Percentiles rank a stretch among this genome's conserved stretches.
phyloP scores from a whole-genome alignment of 2,113 vertebrate genomes.

The Myotis brandtii region DNA sequence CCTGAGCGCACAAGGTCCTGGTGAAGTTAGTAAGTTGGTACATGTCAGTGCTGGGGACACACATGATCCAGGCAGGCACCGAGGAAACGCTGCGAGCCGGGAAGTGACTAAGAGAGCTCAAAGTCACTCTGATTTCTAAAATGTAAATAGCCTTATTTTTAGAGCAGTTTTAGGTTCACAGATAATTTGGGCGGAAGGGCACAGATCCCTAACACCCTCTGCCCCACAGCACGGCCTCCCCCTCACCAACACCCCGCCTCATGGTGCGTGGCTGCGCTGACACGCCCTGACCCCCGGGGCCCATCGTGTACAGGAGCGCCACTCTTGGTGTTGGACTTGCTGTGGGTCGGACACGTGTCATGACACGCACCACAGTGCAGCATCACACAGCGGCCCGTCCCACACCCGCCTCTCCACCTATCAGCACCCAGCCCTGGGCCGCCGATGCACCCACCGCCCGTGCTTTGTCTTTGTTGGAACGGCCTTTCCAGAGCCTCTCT shows the following conservation, averaged over 20 bases:
- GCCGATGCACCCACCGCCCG: too few species aligned
- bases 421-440: too few species aligned
- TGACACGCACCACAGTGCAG: too few species aligned
- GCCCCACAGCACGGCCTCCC: neutral
- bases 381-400: too few species aligned
- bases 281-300: fast-evolving
- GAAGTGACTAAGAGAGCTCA: neutral
- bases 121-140: neutral
- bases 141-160: neutral
- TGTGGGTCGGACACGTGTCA: neutral
- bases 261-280: neutral
- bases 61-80: neutral
- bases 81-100: neutral
- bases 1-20: neutral
- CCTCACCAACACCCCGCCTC: too few species aligned
- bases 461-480: neutral
- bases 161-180: neutral
- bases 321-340: neutral
- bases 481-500: neutral
- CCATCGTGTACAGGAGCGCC: neutral
- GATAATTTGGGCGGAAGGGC: neutral
- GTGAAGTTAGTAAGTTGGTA: neutral
- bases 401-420: too few species aligned
- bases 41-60: neutral
- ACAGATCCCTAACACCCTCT: neutral